A percentile compares a stretch with the other conserved stretches of the same genome.
These are phyloP conservation scores for Parascotia fuliginaria DNA, from an alignment of 2,888 invertebrate genomes.

Conservation along the genomic window DNA sequence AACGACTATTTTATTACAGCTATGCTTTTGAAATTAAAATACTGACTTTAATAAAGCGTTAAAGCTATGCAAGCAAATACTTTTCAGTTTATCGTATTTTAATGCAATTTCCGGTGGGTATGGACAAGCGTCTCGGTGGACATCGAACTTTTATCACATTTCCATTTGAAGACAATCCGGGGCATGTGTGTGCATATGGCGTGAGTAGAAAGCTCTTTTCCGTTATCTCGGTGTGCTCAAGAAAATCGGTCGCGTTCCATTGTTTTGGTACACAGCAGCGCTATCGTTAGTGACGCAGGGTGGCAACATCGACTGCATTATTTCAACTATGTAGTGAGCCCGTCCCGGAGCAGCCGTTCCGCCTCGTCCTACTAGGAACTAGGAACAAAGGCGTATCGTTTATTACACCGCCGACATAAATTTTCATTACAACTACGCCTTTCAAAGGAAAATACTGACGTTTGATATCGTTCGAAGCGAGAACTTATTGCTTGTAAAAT, in stretches of 20 bases:
- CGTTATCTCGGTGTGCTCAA: constrained; percentile 44
- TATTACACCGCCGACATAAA: constrained; percentile 59
- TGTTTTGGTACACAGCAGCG: constrained; percentile 44
- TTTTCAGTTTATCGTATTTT: constrained; percentile 21
- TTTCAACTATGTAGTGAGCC: constrained; percentile 19
- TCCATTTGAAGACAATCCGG: constrained; percentile 22
- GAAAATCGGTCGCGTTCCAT: constrained; percentile 42
- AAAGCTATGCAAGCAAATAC: constrained; percentile 5
- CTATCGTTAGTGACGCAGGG: constrained; percentile 3
- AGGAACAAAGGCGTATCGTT: constrained; percentile 53
- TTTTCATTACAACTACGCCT: constrained; percentile 63
- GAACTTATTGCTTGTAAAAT: constrained; percentile 51
- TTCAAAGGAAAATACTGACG: constrained; percentile 53
- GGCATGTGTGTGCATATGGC: constrained; percentile 36
- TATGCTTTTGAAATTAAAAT: too few species aligned
- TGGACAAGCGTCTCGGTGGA: constrained; percentile 14
- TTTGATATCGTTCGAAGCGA: constrained; percentile 46
- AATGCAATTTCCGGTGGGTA: constrained; percentile 22
- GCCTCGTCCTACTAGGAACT: constrained; percentile 24
- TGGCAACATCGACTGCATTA: constrained; percentile 13
- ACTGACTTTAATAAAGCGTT: too few species aligned
- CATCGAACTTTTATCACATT: constrained; percentile 28
- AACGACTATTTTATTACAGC: constrained; percentile 6
- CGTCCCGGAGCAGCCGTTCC: constrained; percentile 9
- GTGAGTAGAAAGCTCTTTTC: constrained; percentile 37